Evolutionary conservation across 1,140 invertebrate genomes (phyloP).

Genomic region (Papilio machaon): DNA sequence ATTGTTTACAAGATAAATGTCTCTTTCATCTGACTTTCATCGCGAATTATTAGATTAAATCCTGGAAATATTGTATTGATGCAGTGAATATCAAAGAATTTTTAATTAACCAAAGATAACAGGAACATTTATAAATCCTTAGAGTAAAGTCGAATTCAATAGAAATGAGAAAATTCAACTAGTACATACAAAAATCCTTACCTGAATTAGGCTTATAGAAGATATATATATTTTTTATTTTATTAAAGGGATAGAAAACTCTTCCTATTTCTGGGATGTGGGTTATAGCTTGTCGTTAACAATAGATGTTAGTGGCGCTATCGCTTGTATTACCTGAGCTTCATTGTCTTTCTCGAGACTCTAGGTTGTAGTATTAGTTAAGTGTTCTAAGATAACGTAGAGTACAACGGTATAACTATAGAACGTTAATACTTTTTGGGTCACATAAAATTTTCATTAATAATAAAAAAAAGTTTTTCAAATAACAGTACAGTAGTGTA

Average conservation of each 20-base stretch:
- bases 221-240: too few species aligned
- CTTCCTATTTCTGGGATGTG: conserved; percentile 1
- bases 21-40: conserved; percentile 12
- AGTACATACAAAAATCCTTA: too few species aligned
- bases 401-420: background rate
- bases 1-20: conserved; percentile 21
- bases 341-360: background rate
- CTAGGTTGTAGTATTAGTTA: background rate
- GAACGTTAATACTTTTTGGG: background rate
- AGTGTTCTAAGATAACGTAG: background rate
- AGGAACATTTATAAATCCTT: background rate
- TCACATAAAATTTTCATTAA: background rate
- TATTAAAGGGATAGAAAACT: background rate
- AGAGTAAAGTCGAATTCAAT: too few species aligned
- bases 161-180: too few species aligned
- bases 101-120: background rate
- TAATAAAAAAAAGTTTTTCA: too few species aligned
- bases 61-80: background rate
- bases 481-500: too few species aligned
- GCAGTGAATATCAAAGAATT: background rate
- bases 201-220: too few species aligned
- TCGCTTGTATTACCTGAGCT: background rate
- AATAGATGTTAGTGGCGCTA: background rate
- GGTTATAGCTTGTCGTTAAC: background rate
- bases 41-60: background rate